Conservation (phyloP, 2,113 vertebrate species). For the Gallinago paraguaiae region DNA sequence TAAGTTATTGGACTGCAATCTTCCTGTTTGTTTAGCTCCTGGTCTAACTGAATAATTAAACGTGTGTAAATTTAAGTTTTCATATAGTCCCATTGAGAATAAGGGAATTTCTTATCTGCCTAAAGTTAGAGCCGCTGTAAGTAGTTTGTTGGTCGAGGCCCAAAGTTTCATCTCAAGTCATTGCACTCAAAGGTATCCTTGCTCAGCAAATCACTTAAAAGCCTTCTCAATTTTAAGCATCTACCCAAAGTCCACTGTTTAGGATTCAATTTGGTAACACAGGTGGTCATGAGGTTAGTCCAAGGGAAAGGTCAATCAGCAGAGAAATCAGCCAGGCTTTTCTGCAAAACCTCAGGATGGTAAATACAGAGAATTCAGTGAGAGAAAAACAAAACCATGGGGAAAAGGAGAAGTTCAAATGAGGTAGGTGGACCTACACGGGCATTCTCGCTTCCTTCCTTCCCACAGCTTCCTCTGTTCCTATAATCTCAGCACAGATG, state of each 20-base stretch:
- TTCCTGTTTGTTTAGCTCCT: not conserved
- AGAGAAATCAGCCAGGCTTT: not conserved
- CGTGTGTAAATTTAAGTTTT: not conserved
- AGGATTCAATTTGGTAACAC: not conserved
- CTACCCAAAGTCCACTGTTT: not conserved
- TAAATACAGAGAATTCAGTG: not conserved
- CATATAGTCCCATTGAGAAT: not conserved
- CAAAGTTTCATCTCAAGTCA: not conserved
- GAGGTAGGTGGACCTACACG: constrained; percentile 41
- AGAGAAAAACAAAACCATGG: constrained; percentile 3
- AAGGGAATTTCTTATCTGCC: not conserved
- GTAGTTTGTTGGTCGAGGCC: not conserved
- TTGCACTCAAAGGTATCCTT: not conserved
- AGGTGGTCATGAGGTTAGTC: not conserved
- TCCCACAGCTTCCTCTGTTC: constrained; percentile 74
- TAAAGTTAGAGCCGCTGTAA: not conserved
- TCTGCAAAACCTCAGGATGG: not conserved
- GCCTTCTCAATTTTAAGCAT: not conserved
- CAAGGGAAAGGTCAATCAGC: constrained; percentile 3
- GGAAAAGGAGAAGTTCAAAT: constrained; percentile 35
- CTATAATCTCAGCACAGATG: constrained; percentile 75
- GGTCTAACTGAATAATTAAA: not conserved
- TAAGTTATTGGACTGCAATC: not conserved
- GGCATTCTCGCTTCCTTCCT: constrained; percentile 67
- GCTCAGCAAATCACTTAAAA: not conserved